phyloP scores from a whole-genome alignment of 2,888 invertebrate genomes.

The Hermodice carunculata region DNA sequence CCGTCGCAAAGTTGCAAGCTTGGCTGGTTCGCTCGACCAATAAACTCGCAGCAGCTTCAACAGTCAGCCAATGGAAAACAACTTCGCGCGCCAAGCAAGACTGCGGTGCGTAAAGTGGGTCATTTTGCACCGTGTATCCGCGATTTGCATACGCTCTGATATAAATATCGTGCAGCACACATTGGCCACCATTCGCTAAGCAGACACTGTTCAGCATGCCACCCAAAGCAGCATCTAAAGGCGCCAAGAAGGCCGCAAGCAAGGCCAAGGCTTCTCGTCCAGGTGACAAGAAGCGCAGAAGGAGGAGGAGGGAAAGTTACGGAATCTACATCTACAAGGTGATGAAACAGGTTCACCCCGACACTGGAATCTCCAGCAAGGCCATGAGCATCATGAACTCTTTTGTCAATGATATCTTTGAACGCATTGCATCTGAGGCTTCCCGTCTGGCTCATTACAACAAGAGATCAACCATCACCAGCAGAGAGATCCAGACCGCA shows the following conservation, averaged over 20 bases:
- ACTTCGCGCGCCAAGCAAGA: too few species aligned
- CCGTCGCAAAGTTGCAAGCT: too few species aligned
- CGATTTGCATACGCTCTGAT: too few species aligned
- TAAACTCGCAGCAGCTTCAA: too few species aligned
- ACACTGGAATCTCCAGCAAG: conserved; percentile 58
- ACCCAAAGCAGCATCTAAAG: conserved; percentile 41
- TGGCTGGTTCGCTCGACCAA: too few species aligned
- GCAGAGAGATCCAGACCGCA: conserved; percentile 80
- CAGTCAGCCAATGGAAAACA: too few species aligned
- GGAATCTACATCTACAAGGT: conserved; percentile 58
- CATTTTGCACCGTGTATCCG: too few species aligned
- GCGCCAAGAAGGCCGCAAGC: conserved; percentile 50
- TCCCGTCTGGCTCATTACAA: conserved; percentile 57
- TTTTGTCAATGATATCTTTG: conserved; percentile 65
- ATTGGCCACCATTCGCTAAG: too few species aligned
- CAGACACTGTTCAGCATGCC: too few species aligned
- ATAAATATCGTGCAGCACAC: too few species aligned
- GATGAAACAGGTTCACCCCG: conserved; percentile 62
- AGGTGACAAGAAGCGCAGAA: conserved; percentile 55
- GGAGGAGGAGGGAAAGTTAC: conserved; percentile 52
- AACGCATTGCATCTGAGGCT: conserved; percentile 59
- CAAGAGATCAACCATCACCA: conserved; percentile 67
- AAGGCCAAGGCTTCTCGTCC: conserved; percentile 47
- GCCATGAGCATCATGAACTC: conserved; percentile 44
- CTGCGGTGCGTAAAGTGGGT: too few species aligned